phyloP scores from a whole-genome alignment of 2,113 vertebrate species.

The Telmatochromis bifrenatus region DNA sequence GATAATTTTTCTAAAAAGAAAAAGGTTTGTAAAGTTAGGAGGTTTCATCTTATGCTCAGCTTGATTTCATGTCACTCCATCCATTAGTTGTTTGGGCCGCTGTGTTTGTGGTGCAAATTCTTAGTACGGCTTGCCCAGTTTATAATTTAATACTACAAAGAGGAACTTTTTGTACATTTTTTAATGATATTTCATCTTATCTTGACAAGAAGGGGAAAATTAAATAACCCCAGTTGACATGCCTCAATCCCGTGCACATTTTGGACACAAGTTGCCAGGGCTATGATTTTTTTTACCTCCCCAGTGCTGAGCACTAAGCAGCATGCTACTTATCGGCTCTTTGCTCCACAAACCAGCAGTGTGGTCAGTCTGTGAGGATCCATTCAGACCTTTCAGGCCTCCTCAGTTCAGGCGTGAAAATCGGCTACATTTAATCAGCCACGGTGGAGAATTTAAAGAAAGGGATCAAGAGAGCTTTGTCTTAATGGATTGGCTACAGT shows the following conservation, averaged over 20 bases:
- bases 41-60: background rate
- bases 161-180: background rate
- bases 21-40: background rate
- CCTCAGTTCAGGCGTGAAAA: conserved; percentile 60
- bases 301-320: background rate
- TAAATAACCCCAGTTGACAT: background rate
- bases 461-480: conserved; percentile 63
- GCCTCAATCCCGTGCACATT: background rate
- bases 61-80: background rate
- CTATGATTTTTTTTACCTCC: background rate
- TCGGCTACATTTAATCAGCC: conserved; percentile 69
- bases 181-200: background rate
- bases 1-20: background rate
- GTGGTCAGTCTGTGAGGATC: conserved; percentile 42
- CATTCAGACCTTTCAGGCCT: conserved; percentile 49
- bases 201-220: background rate
- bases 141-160: background rate
- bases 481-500: conserved; percentile 70
- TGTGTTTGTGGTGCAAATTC: background rate
- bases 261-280: background rate
- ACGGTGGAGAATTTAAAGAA: conserved; percentile 61
- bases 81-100: background rate
- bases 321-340: conserved; percentile 15
- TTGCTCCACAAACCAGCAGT: conserved; percentile 17
- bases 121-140: background rate